These are phyloP conservation scores for Valencia hispanica DNA, from an alignment of 2,797 vertebrate genomes.

Conservation along the genomic window DNA sequence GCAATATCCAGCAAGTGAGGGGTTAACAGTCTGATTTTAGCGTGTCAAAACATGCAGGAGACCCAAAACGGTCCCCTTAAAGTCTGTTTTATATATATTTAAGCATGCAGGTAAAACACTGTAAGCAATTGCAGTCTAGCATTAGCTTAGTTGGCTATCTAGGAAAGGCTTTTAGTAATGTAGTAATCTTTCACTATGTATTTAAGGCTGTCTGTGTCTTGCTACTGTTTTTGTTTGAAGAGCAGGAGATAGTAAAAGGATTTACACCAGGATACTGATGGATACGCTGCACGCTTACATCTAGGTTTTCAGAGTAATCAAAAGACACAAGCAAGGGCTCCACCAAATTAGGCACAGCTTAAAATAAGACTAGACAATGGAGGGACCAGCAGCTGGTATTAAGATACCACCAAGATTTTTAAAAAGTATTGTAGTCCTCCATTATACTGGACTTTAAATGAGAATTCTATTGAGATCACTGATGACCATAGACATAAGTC, in stretches of 20 bases:
- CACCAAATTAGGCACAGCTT: constrained; percentile 1
- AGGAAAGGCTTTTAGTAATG: constrained; percentile 1
- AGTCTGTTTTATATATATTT: not conserved
- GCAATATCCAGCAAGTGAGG: constrained; percentile 10
- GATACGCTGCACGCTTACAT: constrained; percentile 9
- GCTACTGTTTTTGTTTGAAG: constrained; percentile 34
- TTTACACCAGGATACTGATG: constrained; percentile 37
- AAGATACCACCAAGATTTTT: not conserved
- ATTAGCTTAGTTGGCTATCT: not conserved
- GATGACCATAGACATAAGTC: not conserved
- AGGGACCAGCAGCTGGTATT: not conserved
- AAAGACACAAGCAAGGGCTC: constrained; percentile 20
- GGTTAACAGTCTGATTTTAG: constrained; percentile 25
- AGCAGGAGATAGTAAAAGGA: constrained; percentile 40
- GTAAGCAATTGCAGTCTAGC: not conserved
- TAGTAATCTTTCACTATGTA: not conserved
- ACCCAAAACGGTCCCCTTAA: constrained; percentile 8
- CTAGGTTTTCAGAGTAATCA: constrained; percentile 3
- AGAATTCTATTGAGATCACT: too few species aligned
- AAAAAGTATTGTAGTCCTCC: not conserved
- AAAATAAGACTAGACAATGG: not conserved
- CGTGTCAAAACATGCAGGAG: constrained; percentile 24
- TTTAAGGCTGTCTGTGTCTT: constrained; percentile 16
- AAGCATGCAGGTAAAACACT: constrained; percentile 3
- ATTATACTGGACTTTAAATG: not conserved